Conservation (phyloP, 2,888 invertebrate genomes). For the Aleiodes leptofemur region DNA sequence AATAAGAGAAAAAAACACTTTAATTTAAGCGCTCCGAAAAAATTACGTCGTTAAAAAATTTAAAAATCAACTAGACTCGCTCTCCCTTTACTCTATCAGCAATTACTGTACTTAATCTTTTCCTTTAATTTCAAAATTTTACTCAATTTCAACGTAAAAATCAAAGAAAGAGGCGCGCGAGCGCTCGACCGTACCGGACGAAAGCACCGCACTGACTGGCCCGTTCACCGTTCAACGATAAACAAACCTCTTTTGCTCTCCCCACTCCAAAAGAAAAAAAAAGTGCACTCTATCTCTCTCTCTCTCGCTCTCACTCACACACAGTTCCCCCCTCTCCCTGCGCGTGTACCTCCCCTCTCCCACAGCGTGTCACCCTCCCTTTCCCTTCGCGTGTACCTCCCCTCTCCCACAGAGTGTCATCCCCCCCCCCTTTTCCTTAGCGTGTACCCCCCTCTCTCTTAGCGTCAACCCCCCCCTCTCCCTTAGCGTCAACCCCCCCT, state of each 20-base stretch:
- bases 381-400: constrained; percentile 1
- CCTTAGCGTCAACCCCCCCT: no score
- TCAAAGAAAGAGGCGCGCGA: constrained; percentile 44
- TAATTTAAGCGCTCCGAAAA: no score
- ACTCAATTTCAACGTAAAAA: not conserved
- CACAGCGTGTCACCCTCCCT: constrained; percentile 3
- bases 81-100: no score
- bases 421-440: no score
- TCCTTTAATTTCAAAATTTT: not conserved
- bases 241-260: constrained; percentile 69
- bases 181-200: constrained; percentile 50
- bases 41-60: no score
- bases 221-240: constrained; percentile 65
- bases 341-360: no score
- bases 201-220: constrained; percentile 70
- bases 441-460: no score
- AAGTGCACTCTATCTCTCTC: constrained; percentile 19
- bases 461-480: no score
- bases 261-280: not conserved
- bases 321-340: no score
- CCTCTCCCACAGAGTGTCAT: no score
- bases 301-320: not conserved
- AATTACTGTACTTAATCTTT: not conserved
- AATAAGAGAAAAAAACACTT: no score
- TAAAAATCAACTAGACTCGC: no score